Evolutionary conservation across 2,797 vertebrate genomes (phyloP).

Genomic region (Alfaro cultratus): DNA sequence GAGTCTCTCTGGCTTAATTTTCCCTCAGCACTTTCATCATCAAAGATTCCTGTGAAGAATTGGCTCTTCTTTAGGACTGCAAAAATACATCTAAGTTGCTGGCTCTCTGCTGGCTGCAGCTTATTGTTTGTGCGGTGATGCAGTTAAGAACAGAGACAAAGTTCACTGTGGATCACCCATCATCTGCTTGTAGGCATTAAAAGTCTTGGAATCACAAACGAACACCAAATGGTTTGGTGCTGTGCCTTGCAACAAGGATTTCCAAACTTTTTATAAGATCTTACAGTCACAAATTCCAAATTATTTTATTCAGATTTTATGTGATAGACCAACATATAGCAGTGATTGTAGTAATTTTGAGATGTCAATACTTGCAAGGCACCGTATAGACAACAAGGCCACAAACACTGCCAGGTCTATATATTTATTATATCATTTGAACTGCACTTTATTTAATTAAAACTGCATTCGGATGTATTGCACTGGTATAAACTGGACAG

Average conservation of each 20-base stretch:
- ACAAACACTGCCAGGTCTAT: slow-evolving; percentile 12
- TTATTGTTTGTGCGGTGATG: slow-evolving; percentile 41
- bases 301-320: not conserved
- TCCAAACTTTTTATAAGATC: not conserved
- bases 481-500: not conserved
- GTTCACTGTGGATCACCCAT: slow-evolving; percentile 32
- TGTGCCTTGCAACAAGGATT: not conserved
- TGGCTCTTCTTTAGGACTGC: slow-evolving; percentile 15
- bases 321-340: not conserved
- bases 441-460: not conserved
- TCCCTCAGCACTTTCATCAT: slow-evolving; percentile 37
- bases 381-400: slow-evolving; percentile 19
- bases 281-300: not conserved
- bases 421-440: not conserved
- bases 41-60: slow-evolving; percentile 25
- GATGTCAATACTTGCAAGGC: not conserved
- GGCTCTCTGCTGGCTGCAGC: slow-evolving; percentile 28
- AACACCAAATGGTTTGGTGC: slow-evolving; percentile 3
- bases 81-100: slow-evolving; percentile 35
- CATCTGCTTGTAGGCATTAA: slow-evolving; percentile 22
- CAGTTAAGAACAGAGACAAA: slow-evolving; percentile 27
- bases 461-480: not conserved
- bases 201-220: slow-evolving; percentile 16
- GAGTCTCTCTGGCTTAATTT: slow-evolving; percentile 32
- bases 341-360: not conserved